Base-by-base conservation (phyloP, 2,797 vertebrate species). In the Nannoperca obscura region DNA sequence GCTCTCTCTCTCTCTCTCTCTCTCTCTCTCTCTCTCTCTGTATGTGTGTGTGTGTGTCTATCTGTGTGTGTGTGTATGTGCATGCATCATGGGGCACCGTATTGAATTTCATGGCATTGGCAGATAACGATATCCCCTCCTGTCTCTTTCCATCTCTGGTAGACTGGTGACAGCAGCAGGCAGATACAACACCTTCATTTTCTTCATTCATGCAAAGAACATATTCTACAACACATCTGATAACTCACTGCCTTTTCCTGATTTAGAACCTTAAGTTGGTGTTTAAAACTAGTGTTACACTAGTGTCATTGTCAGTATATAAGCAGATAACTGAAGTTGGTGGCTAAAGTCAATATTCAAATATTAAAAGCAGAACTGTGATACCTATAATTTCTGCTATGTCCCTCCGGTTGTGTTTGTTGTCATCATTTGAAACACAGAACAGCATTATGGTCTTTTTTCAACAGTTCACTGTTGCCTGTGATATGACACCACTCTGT, bases 51-150 rank as follows among this genome's bases (percentile, higher is more conserved):
- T 55, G 24, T 66, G 59, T 44, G 52, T 69, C 59, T 65, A 36
- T 55, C 17, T 66, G 60, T 47, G 47, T 65, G 50, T 67, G 47
- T 47, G 60, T 42, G 27, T 55, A 24, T 62, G 64, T 47, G 78
- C 82, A 72, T 81, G 84, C 57, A 86, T 78, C 70, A 59, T 64
- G 38, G 69, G 79, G 61, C 36, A 72, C 58, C 74, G 36, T 93
- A 84, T 96, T 95, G 85, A 91, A 95, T 96, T 95, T 94, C 95
- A 95, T 78, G 72, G 85, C 81, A 89, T 85, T 93, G 80, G 93
- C 95, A 95, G 91, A 93, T 94, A 91, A 83, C 73, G 89, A 90
- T 91, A 84, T 62, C 79, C 74, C 84, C 89, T 74, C 62, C 91
- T 91, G 89, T 88, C 84, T 76, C 60, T 74, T 87, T 89, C 90